Conservation (phyloP, 2,888 invertebrate genomes). For the Archips crataeganus region DNA sequence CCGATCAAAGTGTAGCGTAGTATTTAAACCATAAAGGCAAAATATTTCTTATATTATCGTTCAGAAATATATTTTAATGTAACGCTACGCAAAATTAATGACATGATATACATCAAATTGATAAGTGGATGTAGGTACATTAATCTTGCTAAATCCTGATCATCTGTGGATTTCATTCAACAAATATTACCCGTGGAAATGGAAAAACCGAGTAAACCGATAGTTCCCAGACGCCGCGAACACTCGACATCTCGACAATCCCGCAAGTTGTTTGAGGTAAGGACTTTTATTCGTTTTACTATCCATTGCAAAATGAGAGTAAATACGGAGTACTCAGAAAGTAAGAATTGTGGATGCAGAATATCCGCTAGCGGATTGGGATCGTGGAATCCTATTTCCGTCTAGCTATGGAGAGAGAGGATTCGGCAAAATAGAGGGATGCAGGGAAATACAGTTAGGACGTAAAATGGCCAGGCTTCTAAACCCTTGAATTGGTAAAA, state of each 20-base stretch:
- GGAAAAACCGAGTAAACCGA: slow-evolving; percentile 11
- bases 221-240: slow-evolving; percentile 10
- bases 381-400: background rate
- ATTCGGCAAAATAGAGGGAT: background rate
- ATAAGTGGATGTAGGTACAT: background rate
- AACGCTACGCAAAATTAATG: too few species aligned
- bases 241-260: slow-evolving; percentile 4
- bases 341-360: background rate
- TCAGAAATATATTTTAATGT: too few species aligned
- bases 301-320: background rate
- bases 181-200: slow-evolving; percentile 10
- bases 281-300: background rate
- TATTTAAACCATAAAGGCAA: too few species aligned
- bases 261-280: background rate
- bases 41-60: too few species aligned
- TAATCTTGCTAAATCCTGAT: background rate
- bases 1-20: too few species aligned
- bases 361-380: background rate
- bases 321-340: background rate
- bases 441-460: too few species aligned
- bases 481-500: too few species aligned
- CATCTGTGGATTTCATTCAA: slow-evolving; percentile 8
- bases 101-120: background rate
- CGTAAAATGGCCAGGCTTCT: too few species aligned
- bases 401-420: background rate